Evolutionary conservation across 1,140 invertebrate genomes (phyloP).

Genomic region (Pseudomyrmex concolor): DNA sequence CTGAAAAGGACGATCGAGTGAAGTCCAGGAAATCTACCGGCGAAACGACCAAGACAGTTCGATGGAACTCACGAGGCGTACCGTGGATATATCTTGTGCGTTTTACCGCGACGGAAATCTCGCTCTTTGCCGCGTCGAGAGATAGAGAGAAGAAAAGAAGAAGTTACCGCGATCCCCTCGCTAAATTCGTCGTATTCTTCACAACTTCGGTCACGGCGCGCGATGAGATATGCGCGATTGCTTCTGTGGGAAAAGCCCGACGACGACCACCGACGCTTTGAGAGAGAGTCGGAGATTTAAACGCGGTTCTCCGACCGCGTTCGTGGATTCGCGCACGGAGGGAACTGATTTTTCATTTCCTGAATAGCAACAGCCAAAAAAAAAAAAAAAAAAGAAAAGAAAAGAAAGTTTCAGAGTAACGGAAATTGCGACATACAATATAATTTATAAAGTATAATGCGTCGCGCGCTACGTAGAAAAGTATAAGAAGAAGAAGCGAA

Average conservation of each 20-base stretch:
- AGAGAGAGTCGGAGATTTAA: constrained; percentile 13
- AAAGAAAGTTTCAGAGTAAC: neutral
- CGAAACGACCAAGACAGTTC: constrained; percentile 33
- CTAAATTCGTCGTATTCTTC: constrained; percentile 52
- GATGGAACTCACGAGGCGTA: constrained; percentile 45
- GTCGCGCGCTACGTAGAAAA: neutral
- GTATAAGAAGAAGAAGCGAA: neutral
- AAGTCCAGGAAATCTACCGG: constrained; percentile 30
- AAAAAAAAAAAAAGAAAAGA: no score
- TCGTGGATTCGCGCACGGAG: neutral
- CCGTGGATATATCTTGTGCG: constrained; percentile 33
- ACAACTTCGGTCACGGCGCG: neutral
- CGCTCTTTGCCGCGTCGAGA: neutral
- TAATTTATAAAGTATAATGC: neutral
- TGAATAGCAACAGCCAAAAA: no score
- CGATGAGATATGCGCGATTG: constrained; percentile 44
- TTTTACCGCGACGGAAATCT: constrained; percentile 33
- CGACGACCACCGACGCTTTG: neutral
- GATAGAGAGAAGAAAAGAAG: neutral
- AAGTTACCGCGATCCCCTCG: constrained; percentile 31
- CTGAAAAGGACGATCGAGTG: constrained; percentile 1
- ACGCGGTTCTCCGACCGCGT: neutral
- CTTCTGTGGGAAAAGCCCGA: constrained; percentile 17
- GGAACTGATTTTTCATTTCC: neutral
- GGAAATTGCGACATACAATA: neutral